Conservation (phyloP, 2,113 vertebrate species). For the Nothobranchius kuhntae region DNA sequence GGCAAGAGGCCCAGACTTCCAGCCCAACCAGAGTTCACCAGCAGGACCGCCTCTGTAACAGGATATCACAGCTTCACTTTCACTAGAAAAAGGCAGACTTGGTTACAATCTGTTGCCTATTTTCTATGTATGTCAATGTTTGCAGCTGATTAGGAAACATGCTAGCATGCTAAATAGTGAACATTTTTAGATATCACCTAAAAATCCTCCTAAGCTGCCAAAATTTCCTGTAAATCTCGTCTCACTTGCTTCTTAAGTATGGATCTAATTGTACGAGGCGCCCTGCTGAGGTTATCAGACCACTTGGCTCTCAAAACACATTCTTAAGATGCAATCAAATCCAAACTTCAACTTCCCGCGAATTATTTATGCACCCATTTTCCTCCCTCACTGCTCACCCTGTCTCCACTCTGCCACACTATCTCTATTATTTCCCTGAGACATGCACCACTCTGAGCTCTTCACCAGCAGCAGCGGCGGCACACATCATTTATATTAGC, state of each 20-base stretch:
- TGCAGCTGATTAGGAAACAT: too few relatives aligned
- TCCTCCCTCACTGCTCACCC: conserved; percentile 31
- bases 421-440: conserved; percentile 11
- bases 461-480: conserved; percentile 39
- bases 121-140: too few relatives aligned
- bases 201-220: not conserved
- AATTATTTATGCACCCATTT: conserved; percentile 35
- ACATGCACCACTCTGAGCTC: conserved; percentile 28
- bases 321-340: conserved; percentile 34
- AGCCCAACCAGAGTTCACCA: too few relatives aligned
- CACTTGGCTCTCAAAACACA: conserved; percentile 14
- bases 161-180: not conserved
- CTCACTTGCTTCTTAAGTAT: conserved; percentile 9
- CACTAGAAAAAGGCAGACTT: too few relatives aligned
- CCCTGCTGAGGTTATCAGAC: conserved; percentile 14
- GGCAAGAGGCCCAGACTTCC: too few relatives aligned
- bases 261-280: conserved; percentile 1
- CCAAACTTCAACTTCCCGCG: conserved; percentile 27
- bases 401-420: conserved; percentile 9
- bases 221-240: not conserved
- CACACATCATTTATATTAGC: conserved; percentile 55
- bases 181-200: not conserved
- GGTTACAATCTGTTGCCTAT: too few relatives aligned
- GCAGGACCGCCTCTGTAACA: too few relatives aligned
- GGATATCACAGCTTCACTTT: too few relatives aligned